phyloP scores from a whole-genome alignment of 1,140 invertebrate genomes.

The Leptonema lineaticorne region DNA sequence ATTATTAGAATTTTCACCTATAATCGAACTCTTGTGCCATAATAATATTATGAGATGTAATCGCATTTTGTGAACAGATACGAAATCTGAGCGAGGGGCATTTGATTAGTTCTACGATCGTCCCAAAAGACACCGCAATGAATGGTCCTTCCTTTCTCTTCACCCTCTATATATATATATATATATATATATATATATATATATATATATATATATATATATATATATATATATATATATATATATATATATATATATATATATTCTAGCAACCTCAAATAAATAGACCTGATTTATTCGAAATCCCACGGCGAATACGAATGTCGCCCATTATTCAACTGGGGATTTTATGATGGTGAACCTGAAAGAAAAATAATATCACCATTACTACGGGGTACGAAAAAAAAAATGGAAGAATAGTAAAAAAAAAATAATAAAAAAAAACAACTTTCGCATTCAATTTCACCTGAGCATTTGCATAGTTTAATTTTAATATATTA shows the following conservation, averaged over 20 bases:
- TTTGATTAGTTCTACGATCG: conserved; percentile 35
- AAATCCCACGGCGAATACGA: conserved; percentile 11
- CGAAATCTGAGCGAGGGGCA: conserved; percentile 20
- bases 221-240: too few species aligned
- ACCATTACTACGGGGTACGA: too few species aligned
- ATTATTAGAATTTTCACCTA: neutral
- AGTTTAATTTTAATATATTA: neutral
- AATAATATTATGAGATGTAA: neutral
- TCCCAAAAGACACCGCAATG: neutral
- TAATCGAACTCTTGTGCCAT: neutral
- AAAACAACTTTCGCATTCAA: too few species aligned
- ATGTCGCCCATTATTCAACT: conserved; percentile 4
- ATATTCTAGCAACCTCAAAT: conserved; percentile 22
- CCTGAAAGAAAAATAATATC: conserved; percentile 4
- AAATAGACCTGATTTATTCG: conserved; percentile 35
- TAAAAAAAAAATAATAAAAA: too few species aligned
- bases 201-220: too few species aligned
- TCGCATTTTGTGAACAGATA: neutral
- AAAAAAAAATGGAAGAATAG: too few species aligned
- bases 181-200: too few species aligned
- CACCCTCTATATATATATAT: too few species aligned
- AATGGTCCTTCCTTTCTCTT: too few species aligned
- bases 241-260: too few species aligned
- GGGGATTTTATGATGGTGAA: conserved; percentile 5
- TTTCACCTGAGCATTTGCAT: too few species aligned